Conservation (phyloP, 1,140 invertebrate species). For the Macrosteles quadrilineatus region DNA sequence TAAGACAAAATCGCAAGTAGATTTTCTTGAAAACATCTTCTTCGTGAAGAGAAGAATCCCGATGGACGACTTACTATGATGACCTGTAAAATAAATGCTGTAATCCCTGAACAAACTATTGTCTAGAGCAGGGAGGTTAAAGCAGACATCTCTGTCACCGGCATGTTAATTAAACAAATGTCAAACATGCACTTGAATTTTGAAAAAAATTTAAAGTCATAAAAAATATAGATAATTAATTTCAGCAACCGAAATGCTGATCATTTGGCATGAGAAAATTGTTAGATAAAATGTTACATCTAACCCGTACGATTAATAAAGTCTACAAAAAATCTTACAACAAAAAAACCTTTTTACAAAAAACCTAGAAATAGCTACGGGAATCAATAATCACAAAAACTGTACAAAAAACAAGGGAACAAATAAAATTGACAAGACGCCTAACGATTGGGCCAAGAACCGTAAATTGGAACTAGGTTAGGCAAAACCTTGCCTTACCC, state of each 20-base stretch:
- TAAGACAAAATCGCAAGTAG: no score
- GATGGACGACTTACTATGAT: constrained; percentile 12
- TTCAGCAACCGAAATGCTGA: not conserved
- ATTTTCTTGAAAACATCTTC: no score
- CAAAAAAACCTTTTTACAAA: constrained; percentile 3
- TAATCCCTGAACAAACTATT: constrained; percentile 30
- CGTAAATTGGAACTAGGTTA: constrained; percentile 8
- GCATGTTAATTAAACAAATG: not conserved
- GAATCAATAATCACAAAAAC: constrained; percentile 6
- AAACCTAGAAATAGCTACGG: not conserved
- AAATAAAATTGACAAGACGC: not conserved
- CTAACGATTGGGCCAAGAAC: constrained; percentile 14
- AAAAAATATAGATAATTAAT: not conserved
- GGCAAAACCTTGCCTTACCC: constrained; percentile 15
- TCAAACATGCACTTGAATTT: not conserved
- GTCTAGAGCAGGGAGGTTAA: not conserved
- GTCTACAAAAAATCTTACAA: constrained; percentile 8
- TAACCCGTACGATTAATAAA: not conserved
- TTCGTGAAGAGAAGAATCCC: constrained; percentile 17
- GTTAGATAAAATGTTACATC: not conserved
- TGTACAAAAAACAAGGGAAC: not conserved
- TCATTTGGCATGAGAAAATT: no score
- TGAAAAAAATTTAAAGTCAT: not conserved
- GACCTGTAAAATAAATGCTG: constrained; percentile 36
- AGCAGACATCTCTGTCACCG: not conserved